phyloP scores from a whole-genome alignment of 2,797 vertebrate genomes.

The Luscinia megarhynchos region DNA sequence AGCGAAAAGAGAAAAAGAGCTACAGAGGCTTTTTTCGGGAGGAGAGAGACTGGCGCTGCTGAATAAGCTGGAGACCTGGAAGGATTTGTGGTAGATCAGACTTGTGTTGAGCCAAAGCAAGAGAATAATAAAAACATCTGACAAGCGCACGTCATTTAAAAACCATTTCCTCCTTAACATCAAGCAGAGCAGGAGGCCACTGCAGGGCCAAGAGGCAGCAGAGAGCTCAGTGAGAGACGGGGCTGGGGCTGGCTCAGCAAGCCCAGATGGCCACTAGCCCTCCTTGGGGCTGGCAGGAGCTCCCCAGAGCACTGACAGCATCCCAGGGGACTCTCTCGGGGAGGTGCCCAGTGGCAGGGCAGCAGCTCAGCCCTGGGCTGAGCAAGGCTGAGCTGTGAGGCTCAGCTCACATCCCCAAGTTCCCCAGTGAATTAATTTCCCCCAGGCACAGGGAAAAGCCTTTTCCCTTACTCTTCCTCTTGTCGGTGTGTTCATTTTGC shows the following conservation, averaged over 20 bases:
- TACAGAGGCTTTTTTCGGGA: not conserved
- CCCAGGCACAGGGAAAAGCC: conserved; percentile 2
- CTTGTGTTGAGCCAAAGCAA: conserved; percentile 53
- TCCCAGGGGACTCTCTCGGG: not conserved
- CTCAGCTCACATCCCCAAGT: not conserved
- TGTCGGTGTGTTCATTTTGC: conserved; percentile 32
- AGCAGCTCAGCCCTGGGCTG: not conserved
- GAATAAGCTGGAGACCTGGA: conserved; percentile 59
- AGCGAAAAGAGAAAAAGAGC: not conserved
- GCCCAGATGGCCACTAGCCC: not conserved
- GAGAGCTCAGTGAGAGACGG: not conserved
- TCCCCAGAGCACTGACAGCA: not conserved
- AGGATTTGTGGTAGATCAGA: conserved; percentile 57
- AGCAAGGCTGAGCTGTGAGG: fast-evolving
- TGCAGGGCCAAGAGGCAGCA: conserved; percentile 17
- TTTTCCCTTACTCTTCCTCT: not conserved
- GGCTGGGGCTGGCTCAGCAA: not conserved
- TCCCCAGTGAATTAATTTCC: not conserved
- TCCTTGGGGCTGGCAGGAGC: not conserved
- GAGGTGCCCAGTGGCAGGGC: not conserved
- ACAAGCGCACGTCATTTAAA: conserved; percentile 59
- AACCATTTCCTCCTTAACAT: conserved; percentile 65
- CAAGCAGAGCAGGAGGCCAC: conserved; percentile 9
- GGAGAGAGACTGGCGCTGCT: conserved; percentile 1
- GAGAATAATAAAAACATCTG: conserved; percentile 73